Conservation (phyloP, 2,113 vertebrate species). For the Gadus chalcogrammus region DNA sequence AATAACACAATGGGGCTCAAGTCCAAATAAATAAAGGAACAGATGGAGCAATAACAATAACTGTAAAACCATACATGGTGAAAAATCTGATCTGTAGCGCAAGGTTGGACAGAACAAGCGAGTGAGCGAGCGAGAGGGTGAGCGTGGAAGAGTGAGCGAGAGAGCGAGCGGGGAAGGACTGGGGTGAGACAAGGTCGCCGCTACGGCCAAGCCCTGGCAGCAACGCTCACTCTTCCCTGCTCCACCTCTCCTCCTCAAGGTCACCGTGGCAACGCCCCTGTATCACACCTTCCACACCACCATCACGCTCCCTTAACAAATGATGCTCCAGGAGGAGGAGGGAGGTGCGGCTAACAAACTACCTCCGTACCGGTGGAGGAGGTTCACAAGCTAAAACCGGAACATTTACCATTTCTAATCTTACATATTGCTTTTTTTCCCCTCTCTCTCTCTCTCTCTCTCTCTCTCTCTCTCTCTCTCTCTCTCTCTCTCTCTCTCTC, state of each 20-base stretch:
- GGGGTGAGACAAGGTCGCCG: conserved; percentile 54
- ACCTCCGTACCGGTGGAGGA: conserved; percentile 26
- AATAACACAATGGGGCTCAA: too few species aligned
- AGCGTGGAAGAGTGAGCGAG: neutral
- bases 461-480: conserved; percentile 27
- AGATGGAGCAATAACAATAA: too few species aligned
- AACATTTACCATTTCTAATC: conserved; percentile 55
- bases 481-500: conserved; percentile 16
- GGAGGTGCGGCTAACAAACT: conserved; percentile 42
- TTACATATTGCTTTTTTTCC: conserved; percentile 44
- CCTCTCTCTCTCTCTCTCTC: conserved; percentile 7
- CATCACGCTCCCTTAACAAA: conserved; percentile 58
- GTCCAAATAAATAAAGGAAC: too few species aligned
- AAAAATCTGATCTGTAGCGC: too few species aligned
- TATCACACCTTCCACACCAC: conserved; percentile 52
- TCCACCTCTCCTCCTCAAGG: conserved; percentile 61
- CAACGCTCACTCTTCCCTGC: conserved; percentile 60
- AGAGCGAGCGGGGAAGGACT: neutral
- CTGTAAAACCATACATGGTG: too few species aligned
- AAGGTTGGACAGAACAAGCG: neutral
- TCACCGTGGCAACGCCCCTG: conserved; percentile 56
- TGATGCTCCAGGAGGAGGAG: conserved; percentile 42
- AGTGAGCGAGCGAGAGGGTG: neutral
- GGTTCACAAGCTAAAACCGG: conserved; percentile 39
- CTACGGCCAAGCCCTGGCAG: conserved; percentile 56